Conservation (phyloP, 2,113 vertebrate species). For the Notothenia rossii region DNA sequence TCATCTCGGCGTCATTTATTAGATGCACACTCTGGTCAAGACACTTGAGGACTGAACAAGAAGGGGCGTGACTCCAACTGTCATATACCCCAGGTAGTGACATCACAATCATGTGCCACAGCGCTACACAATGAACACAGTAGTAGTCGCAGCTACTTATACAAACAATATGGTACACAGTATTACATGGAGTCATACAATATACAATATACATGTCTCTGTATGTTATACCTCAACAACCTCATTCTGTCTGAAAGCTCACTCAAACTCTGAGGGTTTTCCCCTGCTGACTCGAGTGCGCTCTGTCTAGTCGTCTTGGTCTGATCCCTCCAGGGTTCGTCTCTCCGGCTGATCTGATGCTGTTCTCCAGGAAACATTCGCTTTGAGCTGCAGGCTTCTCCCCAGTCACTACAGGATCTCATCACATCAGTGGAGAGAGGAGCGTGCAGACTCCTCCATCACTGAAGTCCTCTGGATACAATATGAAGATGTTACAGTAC, state of each 20-base stretch:
- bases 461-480: constrained; percentile 19
- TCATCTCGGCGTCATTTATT: too few species aligned
- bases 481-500: constrained; percentile 37
- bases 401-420: constrained; percentile 31
- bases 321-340: constrained; percentile 57
- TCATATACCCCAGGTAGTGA: too few species aligned
- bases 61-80: too few species aligned
- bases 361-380: constrained; percentile 38
- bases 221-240: too few species aligned
- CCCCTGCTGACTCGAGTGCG: constrained; percentile 23
- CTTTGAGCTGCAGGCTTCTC: constrained; percentile 39
- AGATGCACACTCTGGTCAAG: too few species aligned
- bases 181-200: too few species aligned
- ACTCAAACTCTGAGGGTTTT: constrained; percentile 31
- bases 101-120: too few species aligned
- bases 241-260: constrained; percentile 32
- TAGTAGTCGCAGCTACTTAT: too few species aligned
- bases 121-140: too few species aligned
- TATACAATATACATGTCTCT: too few species aligned
- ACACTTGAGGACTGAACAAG: too few species aligned
- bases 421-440: constrained; percentile 35
- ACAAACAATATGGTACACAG: too few species aligned
- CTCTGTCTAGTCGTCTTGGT: constrained; percentile 36
- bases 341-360: constrained; percentile 46
- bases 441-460: constrained; percentile 34